A percentile compares a stretch with the other conserved stretches of the same genome.
These are phyloP conservation scores for Amiota mariae DNA, from an alignment of 2,888 invertebrate genomes.

Conservation along the genomic window DNA sequence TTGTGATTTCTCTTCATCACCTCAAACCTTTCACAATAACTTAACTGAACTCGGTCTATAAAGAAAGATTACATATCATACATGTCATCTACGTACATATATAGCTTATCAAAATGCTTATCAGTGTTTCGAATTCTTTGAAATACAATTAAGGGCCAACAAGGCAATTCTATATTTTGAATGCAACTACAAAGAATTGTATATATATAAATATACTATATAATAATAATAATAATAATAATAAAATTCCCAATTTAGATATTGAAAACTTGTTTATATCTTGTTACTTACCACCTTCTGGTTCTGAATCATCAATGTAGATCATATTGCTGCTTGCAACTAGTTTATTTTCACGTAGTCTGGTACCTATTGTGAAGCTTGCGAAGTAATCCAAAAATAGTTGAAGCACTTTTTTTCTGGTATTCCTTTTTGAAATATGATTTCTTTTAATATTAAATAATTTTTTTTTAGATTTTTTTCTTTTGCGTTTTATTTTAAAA, in stretches of 20 bases:
- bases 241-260: not conserved
- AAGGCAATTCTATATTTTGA: too few species aligned
- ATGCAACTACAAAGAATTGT: too few species aligned
- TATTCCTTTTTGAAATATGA: not conserved
- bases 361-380: constrained; percentile 59
- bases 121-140: too few species aligned
- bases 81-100: too few species aligned
- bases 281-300: constrained; percentile 85
- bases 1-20: too few species aligned
- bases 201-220: not conserved
- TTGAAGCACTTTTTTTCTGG: not conserved
- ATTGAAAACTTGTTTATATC: not conserved
- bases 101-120: too few species aligned
- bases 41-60: too few species aligned
- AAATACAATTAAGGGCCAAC: too few species aligned
- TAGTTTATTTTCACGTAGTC: constrained; percentile 58
- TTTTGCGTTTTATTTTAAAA: constrained; percentile 46
- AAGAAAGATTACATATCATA: too few species aligned
- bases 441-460: constrained; percentile 5
- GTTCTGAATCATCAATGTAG: constrained; percentile 91
- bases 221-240: not conserved
- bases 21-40: too few species aligned
- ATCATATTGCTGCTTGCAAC: constrained; percentile 78
- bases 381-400: not conserved
- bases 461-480: constrained; percentile 19